Evolutionary conservation across 2,888 invertebrate species (phyloP).

Genomic region (Cheilosia impressa): DNA sequence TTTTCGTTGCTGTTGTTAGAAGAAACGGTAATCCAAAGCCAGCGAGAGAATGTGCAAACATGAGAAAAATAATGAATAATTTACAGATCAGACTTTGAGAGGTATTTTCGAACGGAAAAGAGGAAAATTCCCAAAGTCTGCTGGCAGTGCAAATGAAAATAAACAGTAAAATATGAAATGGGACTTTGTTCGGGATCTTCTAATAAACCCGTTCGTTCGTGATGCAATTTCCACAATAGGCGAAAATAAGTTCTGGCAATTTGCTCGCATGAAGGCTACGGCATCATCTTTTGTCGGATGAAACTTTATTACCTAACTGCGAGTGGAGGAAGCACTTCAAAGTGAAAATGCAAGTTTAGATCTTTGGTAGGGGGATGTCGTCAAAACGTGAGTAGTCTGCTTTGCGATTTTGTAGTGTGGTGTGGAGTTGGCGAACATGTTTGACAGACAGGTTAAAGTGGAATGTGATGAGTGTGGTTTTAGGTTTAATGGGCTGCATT

Average conservation of each 20-base stretch:
- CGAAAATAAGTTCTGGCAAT: neutral
- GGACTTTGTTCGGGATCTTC: neutral
- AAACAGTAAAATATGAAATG: neutral
- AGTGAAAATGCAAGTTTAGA: neutral
- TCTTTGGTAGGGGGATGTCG: neutral
- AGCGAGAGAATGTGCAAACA: neutral
- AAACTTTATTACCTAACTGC: neutral
- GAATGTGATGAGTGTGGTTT: too few species aligned
- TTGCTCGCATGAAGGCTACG: neutral
- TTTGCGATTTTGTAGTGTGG: neutral
- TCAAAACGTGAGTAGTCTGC: neutral
- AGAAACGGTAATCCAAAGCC: neutral
- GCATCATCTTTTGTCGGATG: neutral
- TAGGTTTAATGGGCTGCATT: too few species aligned
- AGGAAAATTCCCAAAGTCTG: neutral
- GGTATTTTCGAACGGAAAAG: neutral
- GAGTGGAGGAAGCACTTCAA: neutral
- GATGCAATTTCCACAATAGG: constrained; percentile 3
- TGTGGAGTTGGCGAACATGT: too few species aligned
- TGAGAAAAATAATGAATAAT: constrained; percentile 2
- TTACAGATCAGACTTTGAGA: neutral
- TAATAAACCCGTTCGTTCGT: neutral
- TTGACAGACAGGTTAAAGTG: too few species aligned
- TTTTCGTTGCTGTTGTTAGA: neutral
- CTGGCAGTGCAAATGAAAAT: neutral